Conservation (phyloP, 2,888 invertebrate species). For the Listrodromus nycthemerus region DNA sequence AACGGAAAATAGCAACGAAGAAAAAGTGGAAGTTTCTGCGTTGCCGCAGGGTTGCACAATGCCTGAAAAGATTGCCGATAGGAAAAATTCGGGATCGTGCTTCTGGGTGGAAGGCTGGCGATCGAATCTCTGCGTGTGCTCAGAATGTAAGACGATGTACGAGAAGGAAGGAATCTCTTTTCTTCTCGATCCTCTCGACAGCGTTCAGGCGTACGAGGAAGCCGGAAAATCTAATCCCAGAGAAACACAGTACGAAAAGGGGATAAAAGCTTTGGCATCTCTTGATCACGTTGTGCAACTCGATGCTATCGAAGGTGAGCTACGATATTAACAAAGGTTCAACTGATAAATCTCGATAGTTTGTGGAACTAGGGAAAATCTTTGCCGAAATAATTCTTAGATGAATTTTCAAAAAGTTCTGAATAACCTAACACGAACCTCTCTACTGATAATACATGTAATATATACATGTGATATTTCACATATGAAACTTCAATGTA, state of each 20-base stretch:
- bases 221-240: slow-evolving; percentile 88
- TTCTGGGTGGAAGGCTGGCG: slow-evolving; percentile 93
- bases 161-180: slow-evolving; percentile 89
- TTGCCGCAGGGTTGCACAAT: slow-evolving; percentile 74
- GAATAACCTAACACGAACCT: neutral
- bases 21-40: slow-evolving; percentile 74
- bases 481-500: neutral
- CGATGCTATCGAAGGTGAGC: slow-evolving; percentile 89
- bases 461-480: neutral
- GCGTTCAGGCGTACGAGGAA: slow-evolving; percentile 92
- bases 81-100: slow-evolving; percentile 86
- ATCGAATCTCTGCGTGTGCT: slow-evolving; percentile 90
- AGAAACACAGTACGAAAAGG: slow-evolving; percentile 90
- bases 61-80: slow-evolving; percentile 71
- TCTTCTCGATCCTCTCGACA: slow-evolving; percentile 92
- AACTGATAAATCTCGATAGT: slow-evolving; percentile 3
- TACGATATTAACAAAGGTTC: slow-evolving; percentile 17
- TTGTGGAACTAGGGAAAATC: neutral
- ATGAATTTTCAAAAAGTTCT: neutral
- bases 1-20: slow-evolving; percentile 71
- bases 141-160: slow-evolving; percentile 89
- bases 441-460: neutral
- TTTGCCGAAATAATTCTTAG: neutral
- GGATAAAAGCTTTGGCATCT: slow-evolving; percentile 91
- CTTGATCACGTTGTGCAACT: slow-evolving; percentile 93